phyloP scores from a whole-genome alignment of 2,797 vertebrate species.

The Sebastes steindachneri region DNA sequence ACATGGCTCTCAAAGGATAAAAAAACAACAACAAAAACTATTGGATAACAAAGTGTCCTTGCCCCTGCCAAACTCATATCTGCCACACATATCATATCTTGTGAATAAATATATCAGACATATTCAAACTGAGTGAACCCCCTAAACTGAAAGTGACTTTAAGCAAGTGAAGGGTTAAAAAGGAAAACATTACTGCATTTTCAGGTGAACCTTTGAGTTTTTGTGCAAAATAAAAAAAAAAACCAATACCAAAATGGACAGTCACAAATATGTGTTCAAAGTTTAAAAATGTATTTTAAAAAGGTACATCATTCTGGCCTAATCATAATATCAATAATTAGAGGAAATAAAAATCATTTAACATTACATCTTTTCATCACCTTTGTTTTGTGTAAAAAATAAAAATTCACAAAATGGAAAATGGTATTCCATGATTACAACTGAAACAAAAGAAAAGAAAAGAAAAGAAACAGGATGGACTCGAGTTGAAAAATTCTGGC shows the following conservation, averaged over 20 bases:
- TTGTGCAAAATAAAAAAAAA: constrained; percentile 62
- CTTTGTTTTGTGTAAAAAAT: constrained; percentile 68
- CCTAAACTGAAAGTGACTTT: constrained; percentile 80
- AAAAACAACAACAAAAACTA: constrained; percentile 52
- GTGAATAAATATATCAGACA: constrained; percentile 85
- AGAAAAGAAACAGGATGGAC: constrained; percentile 71
- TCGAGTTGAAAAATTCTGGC: constrained; percentile 75
- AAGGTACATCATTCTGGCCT: constrained; percentile 66
- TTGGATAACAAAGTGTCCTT: constrained; percentile 75
- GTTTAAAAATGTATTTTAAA: constrained; percentile 50
- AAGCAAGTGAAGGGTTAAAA: constrained; percentile 69
- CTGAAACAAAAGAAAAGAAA: constrained; percentile 35
- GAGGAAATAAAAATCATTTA: constrained; percentile 72
- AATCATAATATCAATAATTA: constrained; percentile 65
- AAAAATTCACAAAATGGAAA: constrained; percentile 72
- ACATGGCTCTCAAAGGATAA: constrained; percentile 77
- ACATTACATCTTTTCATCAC: constrained; percentile 66
- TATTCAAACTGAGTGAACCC: constrained; percentile 78
- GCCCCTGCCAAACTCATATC: constrained; percentile 74
- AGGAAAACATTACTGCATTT: constrained; percentile 78
- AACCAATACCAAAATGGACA: constrained; percentile 63
- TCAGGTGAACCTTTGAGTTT: constrained; percentile 71
- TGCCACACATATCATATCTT: constrained; percentile 76
- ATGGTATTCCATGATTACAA: constrained; percentile 77
- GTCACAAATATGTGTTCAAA: constrained; percentile 61